Evolutionary conservation across 2,113 vertebrate species (phyloP).

Genomic region (Eulacestoma nigropectus): DNA sequence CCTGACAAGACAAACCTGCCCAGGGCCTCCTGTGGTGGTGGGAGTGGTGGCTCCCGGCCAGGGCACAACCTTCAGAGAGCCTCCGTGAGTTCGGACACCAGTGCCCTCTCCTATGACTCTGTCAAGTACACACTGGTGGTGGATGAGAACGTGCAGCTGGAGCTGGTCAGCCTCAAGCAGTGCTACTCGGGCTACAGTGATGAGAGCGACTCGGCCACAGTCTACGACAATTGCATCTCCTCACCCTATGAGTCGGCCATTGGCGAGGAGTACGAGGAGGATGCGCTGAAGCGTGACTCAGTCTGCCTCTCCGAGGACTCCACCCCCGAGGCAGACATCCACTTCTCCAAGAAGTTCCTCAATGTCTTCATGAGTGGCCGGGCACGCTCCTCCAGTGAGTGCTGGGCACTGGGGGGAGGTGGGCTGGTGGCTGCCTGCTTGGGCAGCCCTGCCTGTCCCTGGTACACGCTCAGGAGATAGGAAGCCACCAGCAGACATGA

Average conservation of each 20-base stretch:
- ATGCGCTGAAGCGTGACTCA: constrained; percentile 77
- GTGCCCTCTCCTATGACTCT: constrained; percentile 92
- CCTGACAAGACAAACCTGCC: constrained; percentile 60
- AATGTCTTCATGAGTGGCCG: constrained; percentile 97
- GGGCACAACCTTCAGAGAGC: constrained; percentile 72
- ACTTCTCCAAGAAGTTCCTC: constrained; percentile 97
- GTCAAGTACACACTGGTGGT: constrained; percentile 98
- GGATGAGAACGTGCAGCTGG: constrained; percentile 91
- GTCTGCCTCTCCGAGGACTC: constrained; percentile 89
- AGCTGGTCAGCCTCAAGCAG: constrained; percentile 90
- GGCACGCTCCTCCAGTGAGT: constrained; percentile 96
- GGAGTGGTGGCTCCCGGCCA: constrained; percentile 44
- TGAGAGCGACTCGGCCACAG: constrained; percentile 91
- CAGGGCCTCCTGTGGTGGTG: constrained; percentile 57
- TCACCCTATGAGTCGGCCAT: constrained; percentile 92
- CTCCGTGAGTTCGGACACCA: constrained; percentile 90
- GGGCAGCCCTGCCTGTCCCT: neutral
- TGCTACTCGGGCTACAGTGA: constrained; percentile 95
- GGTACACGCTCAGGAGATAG: accelerated
- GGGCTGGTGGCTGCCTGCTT: neutral
- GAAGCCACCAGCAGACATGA: neutral
- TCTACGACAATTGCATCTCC: constrained; percentile 94
- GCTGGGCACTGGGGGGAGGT: neutral
- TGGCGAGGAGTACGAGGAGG: constrained; percentile 91
- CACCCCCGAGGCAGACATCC: constrained; percentile 85